Evolutionary conservation across 2,113 vertebrate genomes (phyloP), one percentile per base, ranked within the genome.

Genomic region (Rissa tridactyla): DNA sequence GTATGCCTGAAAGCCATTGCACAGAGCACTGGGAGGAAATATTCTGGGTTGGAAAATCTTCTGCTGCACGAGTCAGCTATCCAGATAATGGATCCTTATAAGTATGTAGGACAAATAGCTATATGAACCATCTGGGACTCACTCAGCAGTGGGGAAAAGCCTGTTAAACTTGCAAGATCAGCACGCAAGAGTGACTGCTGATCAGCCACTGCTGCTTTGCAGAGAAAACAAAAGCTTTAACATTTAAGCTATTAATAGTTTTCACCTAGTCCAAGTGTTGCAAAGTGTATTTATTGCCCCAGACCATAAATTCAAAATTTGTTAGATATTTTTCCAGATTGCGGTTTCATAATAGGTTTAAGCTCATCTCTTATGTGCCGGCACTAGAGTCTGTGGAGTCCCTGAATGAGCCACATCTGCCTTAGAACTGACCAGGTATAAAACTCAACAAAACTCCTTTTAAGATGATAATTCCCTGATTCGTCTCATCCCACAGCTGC

Each of bases 21-120:
- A 72, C 44, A 77, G 65, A 92, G 47, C 40, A 58, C 22, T 38
- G 61, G 58, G n/a, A 87, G 25, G 29, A 79, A 89, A 69, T 64
- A 89, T 38, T 91, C 81, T 61, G 40, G 22, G 15, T 25, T 95
- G 83, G 73, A 84, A 94, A 91, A 86, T 58, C 44, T 79, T 91
- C 57, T 91, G 73, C 86, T 91, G 81, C 73, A 79, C 23, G 0
- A 95, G 61, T 87, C 91, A 96, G 89, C 94, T 95, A 55, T 89
- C 57, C 47, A 79, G 61, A 94, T 89, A 95, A 94, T 83, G 60
- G 72, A 70, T 88, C 88, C 68, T 93, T 93, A 10, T 47, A 90
- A 90, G 91, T 92, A 93, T 94, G 94, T 90, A 94, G 95, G 91
- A 96, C 92, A 96, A 95, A 92, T 75, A 88, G 51, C 86, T 90